These are phyloP conservation scores for Rhipidura dahli DNA, from an alignment of 2,113 vertebrate species.

Conservation along the genomic window DNA sequence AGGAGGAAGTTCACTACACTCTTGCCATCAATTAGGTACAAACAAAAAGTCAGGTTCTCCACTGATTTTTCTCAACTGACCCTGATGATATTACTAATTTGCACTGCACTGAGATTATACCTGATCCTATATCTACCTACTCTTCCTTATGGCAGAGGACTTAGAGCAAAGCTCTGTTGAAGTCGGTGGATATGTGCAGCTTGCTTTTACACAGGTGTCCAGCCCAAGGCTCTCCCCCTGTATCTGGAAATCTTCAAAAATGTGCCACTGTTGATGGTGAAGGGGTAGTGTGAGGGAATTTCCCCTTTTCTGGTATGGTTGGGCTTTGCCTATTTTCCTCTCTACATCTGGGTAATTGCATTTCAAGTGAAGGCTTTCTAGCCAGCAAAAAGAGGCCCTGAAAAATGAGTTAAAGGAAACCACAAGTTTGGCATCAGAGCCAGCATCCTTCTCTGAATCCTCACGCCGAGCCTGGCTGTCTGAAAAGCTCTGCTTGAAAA, in stretches of 20 bases:
- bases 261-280: background rate
- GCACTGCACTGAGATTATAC: background rate
- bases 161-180: background rate
- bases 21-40: background rate
- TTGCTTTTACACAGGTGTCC: background rate
- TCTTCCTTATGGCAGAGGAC: background rate
- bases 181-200: background rate
- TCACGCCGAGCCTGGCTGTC: background rate
- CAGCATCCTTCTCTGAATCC: conserved; percentile 56
- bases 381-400: conserved; percentile 49
- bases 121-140: background rate
- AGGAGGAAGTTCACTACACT: background rate
- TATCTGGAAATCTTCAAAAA: background rate
- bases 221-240: background rate
- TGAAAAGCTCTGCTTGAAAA: conserved; percentile 27
- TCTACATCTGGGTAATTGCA: conserved; percentile 8
- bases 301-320: background rate
- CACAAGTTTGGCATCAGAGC: conserved; percentile 47
- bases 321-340: background rate
- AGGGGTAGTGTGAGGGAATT: background rate
- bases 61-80: background rate
- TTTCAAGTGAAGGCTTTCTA: conserved; percentile 46
- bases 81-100: background rate
- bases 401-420: conserved; percentile 62
- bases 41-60: background rate